Base-by-base conservation (phyloP, 1,140 invertebrate genomes). In the Himalopsyche phryganea region DNA sequence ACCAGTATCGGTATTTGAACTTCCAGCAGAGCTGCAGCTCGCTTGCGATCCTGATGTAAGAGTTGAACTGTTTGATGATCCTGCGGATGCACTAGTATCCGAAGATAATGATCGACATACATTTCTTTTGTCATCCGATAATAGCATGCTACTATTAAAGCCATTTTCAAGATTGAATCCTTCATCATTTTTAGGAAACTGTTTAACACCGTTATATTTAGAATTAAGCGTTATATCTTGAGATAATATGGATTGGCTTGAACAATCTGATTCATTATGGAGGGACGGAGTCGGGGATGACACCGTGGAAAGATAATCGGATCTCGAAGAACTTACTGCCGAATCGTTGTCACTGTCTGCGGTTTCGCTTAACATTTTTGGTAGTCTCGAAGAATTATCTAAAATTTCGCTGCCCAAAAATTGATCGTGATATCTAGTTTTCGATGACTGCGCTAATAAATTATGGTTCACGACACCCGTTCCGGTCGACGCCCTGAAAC, bases 271-370 rank as follows among this genome's bases (percentile, higher is more conserved):
- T 66, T 68, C 71, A 23, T 68, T 66, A 61, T 77, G 77, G 68
- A 73, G 79, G 51, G 68, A 76, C 46, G 77, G 76, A 44, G 75
- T 83, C 3, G 88, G 87, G 58, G 87, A 87, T 63, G 84, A 84
- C 28, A 78, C 79, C 50, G 83, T 79, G 0, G 87, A 89, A 66
- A 88, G 82, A 69, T 87, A 86, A 80, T 79, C 83, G 59, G 83
- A 76, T 55, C 84, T 85, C 32, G 87, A 88, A 32, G 83, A 88
- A 68, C 89, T 91, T 62, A 92, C 87, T 1, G 90, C 89, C 6
- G 90, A 92, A 70, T 93, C 90, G 67, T 90, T 91, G 68, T 93
- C 90, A 62, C 88, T 91, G 62, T 91, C 89, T 65, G 89, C 84
- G 46, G 80, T 68, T 28, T 76, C 65, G 58, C 74, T 50, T 17